Evolutionary conservation across 2,888 invertebrate species (phyloP), one percentile per base, ranked within the genome.

Genomic region (Xanthia icteritia): DNA sequence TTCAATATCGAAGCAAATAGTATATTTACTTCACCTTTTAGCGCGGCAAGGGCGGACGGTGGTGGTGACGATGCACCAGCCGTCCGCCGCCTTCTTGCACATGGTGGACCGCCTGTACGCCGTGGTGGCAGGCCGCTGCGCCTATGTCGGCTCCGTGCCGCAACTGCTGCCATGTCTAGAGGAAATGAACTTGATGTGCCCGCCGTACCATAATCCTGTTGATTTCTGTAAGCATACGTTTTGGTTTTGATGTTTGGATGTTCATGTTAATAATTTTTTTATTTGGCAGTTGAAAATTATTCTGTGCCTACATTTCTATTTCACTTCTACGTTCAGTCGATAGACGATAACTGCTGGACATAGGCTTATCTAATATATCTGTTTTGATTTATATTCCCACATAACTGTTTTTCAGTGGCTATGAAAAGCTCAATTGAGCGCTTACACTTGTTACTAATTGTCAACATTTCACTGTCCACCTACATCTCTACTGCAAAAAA

Each of bases 71-170:
- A 98, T 99, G 91, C 99, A 99, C 94, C 99, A 99, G 93, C 99
- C 99, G 0, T 99, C 98, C 79, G 98, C 99, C 5, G 96, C 98
- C 69, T 97, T 99, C 65, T 98, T 99, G 89, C 98, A 98, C 90
- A 98, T 99, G 98, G 98, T 99, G 92, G 99, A 99, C 94, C 97
- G 99, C 92, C 94, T 99, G 61, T 99, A 99, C 93, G 98, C 98
- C 54, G 94, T 99, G 31, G 98, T 98, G 0, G 97, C 97, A 54
- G 99, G 99, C 0, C 97, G 97, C 84, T 98, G 98, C 91, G 97
- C 98, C 31, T 98, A 98, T 92, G 97, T 98, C 80, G 99, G 99
- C 15, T 97, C 98, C 0, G 97, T 98, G 1, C 97, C 97, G 51
- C 97, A 97, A 76, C 94, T 99, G 39, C 96, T 99, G 69, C 98